Base-by-base conservation (phyloP, 2,797 vertebrate genomes). In the Acanthurus lineatus region DNA sequence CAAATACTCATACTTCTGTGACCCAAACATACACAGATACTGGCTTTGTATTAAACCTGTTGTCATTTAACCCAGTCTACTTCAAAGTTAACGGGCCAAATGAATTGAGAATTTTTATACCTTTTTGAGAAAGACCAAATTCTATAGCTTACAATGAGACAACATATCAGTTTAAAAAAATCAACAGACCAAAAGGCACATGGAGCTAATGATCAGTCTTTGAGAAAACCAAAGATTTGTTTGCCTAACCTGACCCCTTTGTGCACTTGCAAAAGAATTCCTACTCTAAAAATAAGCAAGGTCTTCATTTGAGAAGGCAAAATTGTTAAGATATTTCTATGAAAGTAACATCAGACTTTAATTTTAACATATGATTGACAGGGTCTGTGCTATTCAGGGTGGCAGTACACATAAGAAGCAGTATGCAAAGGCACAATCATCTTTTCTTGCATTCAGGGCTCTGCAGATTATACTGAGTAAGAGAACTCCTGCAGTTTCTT, bases 301-400 rank as follows among this genome's bases (percentile, higher is more conserved):
- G 22, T 51, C 45, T 42, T 51, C 35, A 61, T 60, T 28, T 16
- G 11, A 58, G 16, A 49, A 28, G n/a, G n/a, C 40, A 15, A 53
- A 61, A 11, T 2, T 15, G 20, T 5, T 7, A 49, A 25, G 25
- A 25, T 25, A 38, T 40, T 44, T 44, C 11, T 73, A 42, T 74
- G 35, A 44, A 52, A 58, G 53, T 16, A 58, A 74, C 58, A n/a
- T 57, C 32, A 28, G 56, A 11, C 15, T 48, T 42, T 42, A 49
- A 22, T 11, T 49, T 42, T n/a, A 28, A 28, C 6, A 1, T n/a
- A 2, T 8, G 17, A 58, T 20, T 32, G 45, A 67, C 20, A 66
- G 25, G 17, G 20, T 9, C 45, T 51, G 20, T 20, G 53, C 45
- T 44, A 16, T 16, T 51, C 45, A 75, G 25, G 25, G 22, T 60